These are phyloP conservation scores for Pangasius krempfi DNA, from an alignment of 2,797 vertebrate species.

Conservation along the genomic window DNA sequence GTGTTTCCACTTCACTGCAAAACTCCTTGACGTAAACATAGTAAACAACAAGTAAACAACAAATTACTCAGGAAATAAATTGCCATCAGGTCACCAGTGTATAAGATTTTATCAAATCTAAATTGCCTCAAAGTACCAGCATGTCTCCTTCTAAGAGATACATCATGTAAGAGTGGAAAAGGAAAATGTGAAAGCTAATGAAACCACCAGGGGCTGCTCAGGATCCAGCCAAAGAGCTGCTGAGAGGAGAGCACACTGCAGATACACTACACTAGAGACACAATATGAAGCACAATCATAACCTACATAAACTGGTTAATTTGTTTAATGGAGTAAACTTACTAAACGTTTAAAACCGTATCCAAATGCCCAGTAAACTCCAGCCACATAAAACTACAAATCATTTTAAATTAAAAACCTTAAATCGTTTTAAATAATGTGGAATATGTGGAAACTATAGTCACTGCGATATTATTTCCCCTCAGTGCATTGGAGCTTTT, in stretches of 20 bases:
- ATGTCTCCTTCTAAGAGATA: not conserved
- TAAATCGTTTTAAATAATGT: not conserved
- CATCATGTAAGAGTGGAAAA: not conserved
- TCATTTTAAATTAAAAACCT: not conserved
- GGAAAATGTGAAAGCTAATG: not conserved
- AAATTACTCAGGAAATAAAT: not conserved
- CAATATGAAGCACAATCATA: not conserved
- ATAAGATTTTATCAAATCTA: not conserved
- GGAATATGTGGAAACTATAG: not conserved
- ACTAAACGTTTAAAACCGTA: not conserved
- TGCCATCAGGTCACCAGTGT: not conserved
- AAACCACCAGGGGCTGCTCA: constrained; percentile 40
- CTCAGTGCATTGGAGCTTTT: not conserved
- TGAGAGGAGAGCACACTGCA: not conserved
- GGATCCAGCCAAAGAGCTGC: not conserved
- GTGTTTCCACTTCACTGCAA: too few relatives aligned
- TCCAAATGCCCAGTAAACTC: not conserved
- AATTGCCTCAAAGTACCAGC: not conserved
- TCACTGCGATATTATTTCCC: not conserved
- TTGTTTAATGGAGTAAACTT: not conserved
- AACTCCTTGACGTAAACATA: not conserved
- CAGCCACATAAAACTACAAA: not conserved
- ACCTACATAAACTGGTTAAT: not conserved
- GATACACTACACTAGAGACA: not conserved
- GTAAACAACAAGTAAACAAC: not conserved